Evolutionary conservation across 2,113 vertebrate species (phyloP).

Genomic region (Myodes glareolus): DNA sequence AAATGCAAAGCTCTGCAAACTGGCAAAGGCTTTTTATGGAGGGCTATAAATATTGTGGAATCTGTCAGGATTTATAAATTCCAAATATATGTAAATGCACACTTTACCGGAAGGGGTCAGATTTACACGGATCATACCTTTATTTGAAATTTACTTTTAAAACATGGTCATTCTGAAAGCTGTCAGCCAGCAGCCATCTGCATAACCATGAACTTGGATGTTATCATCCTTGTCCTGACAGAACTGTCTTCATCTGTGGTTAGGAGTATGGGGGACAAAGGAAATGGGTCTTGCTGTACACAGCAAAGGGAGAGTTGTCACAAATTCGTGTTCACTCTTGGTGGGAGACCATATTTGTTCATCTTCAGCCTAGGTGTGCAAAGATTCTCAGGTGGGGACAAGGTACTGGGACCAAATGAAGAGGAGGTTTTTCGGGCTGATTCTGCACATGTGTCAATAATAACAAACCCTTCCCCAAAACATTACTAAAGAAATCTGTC

Average conservation of each 20-base stretch:
- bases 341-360: slow-evolving; percentile 55
- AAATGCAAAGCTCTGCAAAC: slow-evolving; percentile 72
- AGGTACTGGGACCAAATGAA: too few species aligned
- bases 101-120: slow-evolving; percentile 76
- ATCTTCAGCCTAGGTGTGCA: not conserved
- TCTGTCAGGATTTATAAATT: slow-evolving; percentile 74
- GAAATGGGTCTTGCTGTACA: not conserved
- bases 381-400: not conserved
- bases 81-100: slow-evolving; percentile 74
- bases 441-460: not conserved
- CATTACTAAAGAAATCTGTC: not conserved
- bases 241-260: slow-evolving; percentile 46
- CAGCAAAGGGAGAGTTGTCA: slow-evolving; percentile 29
- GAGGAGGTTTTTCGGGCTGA: not conserved
- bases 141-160: slow-evolving; percentile 67
- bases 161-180: slow-evolving; percentile 52
- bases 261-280: not conserved
- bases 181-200: slow-evolving; percentile 29
- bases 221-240: slow-evolving; percentile 13
- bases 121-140: slow-evolving; percentile 67
- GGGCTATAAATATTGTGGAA: slow-evolving; percentile 67
- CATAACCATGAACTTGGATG: not conserved
- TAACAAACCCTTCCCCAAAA: not conserved
- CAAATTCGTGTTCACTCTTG: slow-evolving; percentile 16
- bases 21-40: slow-evolving; percentile 70